These are phyloP conservation scores for Zosterops borbonicus DNA, from an alignment of 2,113 vertebrate genomes.

Conservation along the genomic window DNA sequence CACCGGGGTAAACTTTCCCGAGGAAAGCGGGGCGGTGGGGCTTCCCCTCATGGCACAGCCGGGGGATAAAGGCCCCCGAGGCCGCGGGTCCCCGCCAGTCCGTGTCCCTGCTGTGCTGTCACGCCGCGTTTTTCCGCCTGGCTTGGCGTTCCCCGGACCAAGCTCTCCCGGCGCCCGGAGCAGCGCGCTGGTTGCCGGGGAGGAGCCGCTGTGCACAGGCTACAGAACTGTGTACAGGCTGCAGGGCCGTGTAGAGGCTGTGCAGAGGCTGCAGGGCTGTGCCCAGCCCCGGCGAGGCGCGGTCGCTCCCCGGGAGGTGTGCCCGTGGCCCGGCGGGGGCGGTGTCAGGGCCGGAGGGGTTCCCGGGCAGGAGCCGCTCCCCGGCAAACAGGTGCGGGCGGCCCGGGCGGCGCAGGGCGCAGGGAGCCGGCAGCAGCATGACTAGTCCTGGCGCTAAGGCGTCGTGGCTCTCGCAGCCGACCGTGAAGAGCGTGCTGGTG, in stretches of 20 bases:
- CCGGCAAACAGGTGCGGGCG: neutral
- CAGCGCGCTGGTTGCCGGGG: neutral
- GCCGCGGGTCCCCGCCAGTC: neutral
- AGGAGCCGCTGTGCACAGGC: neutral
- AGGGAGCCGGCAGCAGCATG: conserved; percentile 51
- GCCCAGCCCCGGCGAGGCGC: neutral
- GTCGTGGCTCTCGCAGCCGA: conserved; percentile 85
- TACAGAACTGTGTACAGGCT: neutral
- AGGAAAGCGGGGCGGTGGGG: neutral
- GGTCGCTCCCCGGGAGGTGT: neutral
- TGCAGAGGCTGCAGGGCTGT: neutral
- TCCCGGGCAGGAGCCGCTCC: neutral
- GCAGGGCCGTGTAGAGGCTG: neutral
- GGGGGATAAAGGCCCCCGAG: neutral
- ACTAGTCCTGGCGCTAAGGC: conserved; percentile 65
- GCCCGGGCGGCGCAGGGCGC: neutral
- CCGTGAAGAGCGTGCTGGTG: conserved; percentile 89
- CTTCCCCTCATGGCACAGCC: neutral
- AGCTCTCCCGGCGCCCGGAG: neutral
- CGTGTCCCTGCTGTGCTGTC: neutral
- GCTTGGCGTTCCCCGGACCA: too few species aligned
- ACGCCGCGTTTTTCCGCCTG: neutral
- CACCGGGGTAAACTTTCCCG: neutral
- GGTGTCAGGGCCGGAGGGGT: neutral
- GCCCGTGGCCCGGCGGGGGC: neutral